phyloP scores from a whole-genome alignment of 2,797 vertebrate species.

The Nyctalus aviator region DNA sequence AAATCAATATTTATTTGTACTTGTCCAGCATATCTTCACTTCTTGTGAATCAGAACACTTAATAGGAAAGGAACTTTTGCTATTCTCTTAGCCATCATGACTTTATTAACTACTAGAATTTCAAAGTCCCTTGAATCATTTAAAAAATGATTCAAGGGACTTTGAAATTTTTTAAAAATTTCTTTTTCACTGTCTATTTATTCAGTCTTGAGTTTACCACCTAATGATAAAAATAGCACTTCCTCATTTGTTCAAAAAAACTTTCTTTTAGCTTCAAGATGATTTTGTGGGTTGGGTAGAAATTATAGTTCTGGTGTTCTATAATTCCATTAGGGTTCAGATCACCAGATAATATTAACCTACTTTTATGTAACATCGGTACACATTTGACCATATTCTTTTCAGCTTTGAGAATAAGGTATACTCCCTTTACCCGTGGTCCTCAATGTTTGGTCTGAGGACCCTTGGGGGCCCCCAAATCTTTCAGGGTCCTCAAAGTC shows the following conservation, averaged over 20 bases:
- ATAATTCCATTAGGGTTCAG: conserved; percentile 7
- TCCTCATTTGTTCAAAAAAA: conserved; percentile 2
- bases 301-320: not conserved
- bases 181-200: not conserved
- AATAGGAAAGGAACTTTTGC: not conserved
- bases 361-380: not conserved
- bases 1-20: not conserved
- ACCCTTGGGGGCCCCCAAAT: not conserved
- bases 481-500: not conserved
- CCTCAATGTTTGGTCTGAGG: not conserved
- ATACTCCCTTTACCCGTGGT: not conserved
- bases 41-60: not conserved
- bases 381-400: not conserved
- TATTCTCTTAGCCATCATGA: not conserved
- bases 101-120: not conserved
- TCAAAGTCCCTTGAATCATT: not conserved
- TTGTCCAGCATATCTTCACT: not conserved
- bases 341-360: not conserved
- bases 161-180: not conserved
- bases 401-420: conserved; percentile 21
- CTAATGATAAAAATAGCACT: not conserved
- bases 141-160: too few relatives aligned
- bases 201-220: not conserved
- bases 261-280: not conserved
- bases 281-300: not conserved